Evolutionary conservation across 53 echinoderm and acorn worm species (phyloP).

Genomic region (Henricia sp.): DNA sequence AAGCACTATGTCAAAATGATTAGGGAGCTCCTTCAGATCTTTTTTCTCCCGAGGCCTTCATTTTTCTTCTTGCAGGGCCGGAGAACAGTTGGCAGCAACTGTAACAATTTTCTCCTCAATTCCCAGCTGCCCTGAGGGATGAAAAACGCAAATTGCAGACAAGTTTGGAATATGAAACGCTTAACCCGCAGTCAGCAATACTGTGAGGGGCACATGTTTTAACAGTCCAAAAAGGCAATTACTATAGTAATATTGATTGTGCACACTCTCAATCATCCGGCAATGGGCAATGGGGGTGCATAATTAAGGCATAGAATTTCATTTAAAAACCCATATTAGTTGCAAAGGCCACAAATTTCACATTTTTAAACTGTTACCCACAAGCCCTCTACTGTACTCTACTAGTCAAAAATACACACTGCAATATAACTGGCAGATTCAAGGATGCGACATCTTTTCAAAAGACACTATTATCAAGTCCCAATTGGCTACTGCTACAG

Average conservation of each 20-base stretch:
- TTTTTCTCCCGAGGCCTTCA: conserved; percentile 21
- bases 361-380: too few species aligned
- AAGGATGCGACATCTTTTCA: too few species aligned
- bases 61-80: neutral
- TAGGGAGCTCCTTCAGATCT: conserved; percentile 51
- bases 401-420: too few species aligned
- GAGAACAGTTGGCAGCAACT: neutral
- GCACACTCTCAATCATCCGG: neutral
- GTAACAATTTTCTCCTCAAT: conserved; percentile 11
- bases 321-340: too few species aligned
- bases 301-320: too few species aligned
- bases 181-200: conserved; percentile 21
- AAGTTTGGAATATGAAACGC: conserved; percentile 51
- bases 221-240: neutral
- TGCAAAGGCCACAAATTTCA: too few species aligned
- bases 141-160: conserved; percentile 34
- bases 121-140: conserved; percentile 8
- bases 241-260: neutral
- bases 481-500: too few species aligned
- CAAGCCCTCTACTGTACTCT: too few species aligned
- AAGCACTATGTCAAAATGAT: conserved; percentile 64
- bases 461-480: too few species aligned
- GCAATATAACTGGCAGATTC: too few species aligned
- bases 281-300: too few species aligned
- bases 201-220: neutral